Base-by-base conservation (phyloP, 2,888 invertebrate genomes). In the Onthophagus sagittarius region DNA sequence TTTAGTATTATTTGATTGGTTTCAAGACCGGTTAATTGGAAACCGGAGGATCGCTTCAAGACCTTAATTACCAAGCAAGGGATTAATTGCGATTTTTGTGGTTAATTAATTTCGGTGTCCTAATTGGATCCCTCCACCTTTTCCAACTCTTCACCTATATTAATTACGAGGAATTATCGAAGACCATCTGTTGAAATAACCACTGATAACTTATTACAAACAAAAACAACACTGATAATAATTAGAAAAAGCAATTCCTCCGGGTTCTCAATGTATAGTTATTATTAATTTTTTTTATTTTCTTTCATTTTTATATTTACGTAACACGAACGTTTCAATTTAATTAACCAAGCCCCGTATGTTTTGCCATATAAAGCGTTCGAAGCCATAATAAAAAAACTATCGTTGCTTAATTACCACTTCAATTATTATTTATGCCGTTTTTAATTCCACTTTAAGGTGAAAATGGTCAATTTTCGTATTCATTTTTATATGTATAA, bases 71-170 rank as follows among this genome's bases (percentile, higher is more conserved):
- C 82, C 81, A 83, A 84, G 83, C 83, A 83, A 83, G 83, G 84
- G 83, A 84, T 84, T 84, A 84, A 84, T 84, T 84, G 84, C 84
- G 83, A 84, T 83, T 84, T 84, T 83, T 80, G 83, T 82, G 82
- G 83, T 72, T 75, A 75, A 75, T 75, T 75, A 75, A 75, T 75
- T 75, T 75, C 14, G 23, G 14, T 23, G n/a, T 15, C n/a, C 23
- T 23, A 70, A 23, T 62, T 15, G n/a, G 23, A 13, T 32, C 23
- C 3, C 23, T 23, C 23, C 31, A 69, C 31, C 69, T 31, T 70
- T 62, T 62, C 15, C 62, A 70, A 70, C 70, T 70, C 62, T 62
- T 70, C 39, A 70, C 62, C 62, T 62, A 62, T 63, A 14, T 64
- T 71, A 33, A 63, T 64, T 32, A 71, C 71, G 9, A 53, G 39